These are phyloP conservation scores for Agonopterix heracliana DNA, from an alignment of 2,888 invertebrate genomes.

Conservation along the genomic window DNA sequence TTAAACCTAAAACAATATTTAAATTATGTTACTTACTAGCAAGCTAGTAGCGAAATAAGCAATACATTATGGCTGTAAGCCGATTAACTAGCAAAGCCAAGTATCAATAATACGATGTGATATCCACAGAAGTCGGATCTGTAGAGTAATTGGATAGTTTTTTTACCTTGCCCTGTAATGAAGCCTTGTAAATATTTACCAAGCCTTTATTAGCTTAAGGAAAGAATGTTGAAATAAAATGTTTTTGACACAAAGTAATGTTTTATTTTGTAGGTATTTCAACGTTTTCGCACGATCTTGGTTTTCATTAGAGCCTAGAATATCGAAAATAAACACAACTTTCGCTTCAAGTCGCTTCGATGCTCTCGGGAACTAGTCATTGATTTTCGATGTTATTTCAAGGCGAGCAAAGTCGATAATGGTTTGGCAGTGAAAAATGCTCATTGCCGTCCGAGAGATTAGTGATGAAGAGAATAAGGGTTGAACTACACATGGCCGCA, in stretches of 20 bases:
- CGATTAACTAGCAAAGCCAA: constrained; percentile 36
- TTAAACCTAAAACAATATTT: not conserved
- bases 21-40: no score
- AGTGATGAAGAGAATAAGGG: no score
- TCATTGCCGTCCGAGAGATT: no score
- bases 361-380: no score
- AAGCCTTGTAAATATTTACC: constrained; percentile 74
- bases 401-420: no score
- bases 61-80: constrained; percentile 30
- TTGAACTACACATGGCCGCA: no score
- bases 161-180: constrained; percentile 71
- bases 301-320: no score
- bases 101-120: constrained; percentile 55
- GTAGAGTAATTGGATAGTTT: constrained; percentile 64
- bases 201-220: constrained; percentile 71
- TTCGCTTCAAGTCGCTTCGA: no score
- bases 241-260: constrained; percentile 57
- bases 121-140: constrained; percentile 53
- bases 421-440: no score
- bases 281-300: no score
- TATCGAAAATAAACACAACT: no score
- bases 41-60: not conserved
- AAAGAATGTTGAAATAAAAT: constrained; percentile 69
- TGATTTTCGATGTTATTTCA: no score
- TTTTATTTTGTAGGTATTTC: constrained; percentile 33